Conservation (phyloP, 2,797 vertebrate genomes). For the Artibeus jamaicensis region DNA sequence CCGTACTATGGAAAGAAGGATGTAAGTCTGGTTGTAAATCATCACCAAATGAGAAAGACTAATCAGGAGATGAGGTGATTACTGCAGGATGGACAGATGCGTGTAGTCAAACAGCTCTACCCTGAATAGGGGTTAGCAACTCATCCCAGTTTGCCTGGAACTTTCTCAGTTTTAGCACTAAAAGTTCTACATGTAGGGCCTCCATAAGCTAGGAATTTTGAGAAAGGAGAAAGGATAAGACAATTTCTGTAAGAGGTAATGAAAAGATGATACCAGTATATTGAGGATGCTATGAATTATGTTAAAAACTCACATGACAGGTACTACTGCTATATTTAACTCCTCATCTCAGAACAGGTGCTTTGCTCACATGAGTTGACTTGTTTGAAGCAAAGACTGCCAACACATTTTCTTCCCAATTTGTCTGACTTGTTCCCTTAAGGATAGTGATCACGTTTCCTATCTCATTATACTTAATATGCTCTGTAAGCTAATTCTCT, state of each 20-base stretch:
- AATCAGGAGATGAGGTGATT: not conserved
- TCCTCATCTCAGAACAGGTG: not conserved
- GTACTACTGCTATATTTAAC: not conserved
- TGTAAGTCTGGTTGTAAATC: not conserved
- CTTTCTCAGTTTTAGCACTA: not conserved
- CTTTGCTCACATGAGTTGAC: not conserved
- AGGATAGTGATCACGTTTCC: not conserved
- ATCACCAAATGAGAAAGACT: not conserved
- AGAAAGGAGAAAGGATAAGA: not conserved
- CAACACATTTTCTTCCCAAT: not conserved
- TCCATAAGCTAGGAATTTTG: not conserved
- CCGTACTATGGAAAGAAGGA: not conserved
- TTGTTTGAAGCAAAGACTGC: not conserved
- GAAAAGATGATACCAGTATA: not conserved
- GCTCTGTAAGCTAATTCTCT: conserved; percentile 22
- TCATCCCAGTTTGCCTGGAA: not conserved
- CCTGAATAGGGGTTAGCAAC: not conserved
- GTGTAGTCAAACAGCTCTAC: not conserved
- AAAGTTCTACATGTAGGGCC: not conserved
- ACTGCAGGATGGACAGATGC: not conserved
- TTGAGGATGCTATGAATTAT: not conserved
- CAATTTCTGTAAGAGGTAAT: not conserved
- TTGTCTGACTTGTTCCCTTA: not conserved
- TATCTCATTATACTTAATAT: not conserved
- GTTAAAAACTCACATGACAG: not conserved